Evolutionary conservation across 1,140 invertebrate species (phyloP).

Genomic region (Myzus persicae): DNA sequence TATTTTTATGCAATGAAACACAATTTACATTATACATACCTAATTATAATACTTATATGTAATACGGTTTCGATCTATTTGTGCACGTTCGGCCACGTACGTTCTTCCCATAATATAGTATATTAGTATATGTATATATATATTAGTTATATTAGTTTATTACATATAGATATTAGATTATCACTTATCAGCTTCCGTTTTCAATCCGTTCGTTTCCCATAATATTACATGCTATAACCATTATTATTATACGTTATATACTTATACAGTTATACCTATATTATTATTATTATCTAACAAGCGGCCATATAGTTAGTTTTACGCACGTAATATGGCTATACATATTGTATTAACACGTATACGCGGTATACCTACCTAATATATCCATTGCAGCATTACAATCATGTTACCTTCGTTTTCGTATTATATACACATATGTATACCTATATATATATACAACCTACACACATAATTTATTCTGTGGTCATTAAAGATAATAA

Average conservation of each 20-base stretch:
- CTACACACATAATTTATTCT: neutral
- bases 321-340: neutral
- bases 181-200: neutral
- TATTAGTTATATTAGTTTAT: neutral
- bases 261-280: no score
- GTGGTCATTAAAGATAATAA: neutral
- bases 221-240: neutral
- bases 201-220: neutral
- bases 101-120: no score
- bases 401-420: slow-evolving; percentile 9
- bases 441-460: neutral
- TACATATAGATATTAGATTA: neutral
- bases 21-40: neutral
- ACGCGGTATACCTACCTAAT: neutral
- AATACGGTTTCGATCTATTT: neutral
- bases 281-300: slow-evolving; percentile 42
- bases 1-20: neutral
- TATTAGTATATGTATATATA: no score
- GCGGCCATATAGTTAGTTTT: neutral
- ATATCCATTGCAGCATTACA: neutral
- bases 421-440: neutral
- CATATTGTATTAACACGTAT: neutral
- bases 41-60: neutral
- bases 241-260: neutral
- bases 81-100: neutral